These are phyloP conservation scores for Dasyurus viverrinus DNA, from an alignment of 2,113 vertebrate genomes.

Conservation along the genomic window DNA sequence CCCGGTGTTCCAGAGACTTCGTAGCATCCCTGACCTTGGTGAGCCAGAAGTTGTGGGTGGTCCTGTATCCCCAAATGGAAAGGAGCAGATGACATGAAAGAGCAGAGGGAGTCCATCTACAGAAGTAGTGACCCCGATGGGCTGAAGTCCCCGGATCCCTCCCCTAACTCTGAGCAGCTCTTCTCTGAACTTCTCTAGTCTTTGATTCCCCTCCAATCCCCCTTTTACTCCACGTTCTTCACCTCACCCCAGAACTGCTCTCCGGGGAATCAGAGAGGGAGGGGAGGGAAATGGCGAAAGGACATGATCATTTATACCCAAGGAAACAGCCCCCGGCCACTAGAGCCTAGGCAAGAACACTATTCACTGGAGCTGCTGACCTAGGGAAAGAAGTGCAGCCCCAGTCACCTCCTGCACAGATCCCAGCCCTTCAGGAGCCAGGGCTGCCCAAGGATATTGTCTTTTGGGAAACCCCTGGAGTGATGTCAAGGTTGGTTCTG, in stretches of 20 bases:
- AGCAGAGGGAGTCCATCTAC: conserved; percentile 75
- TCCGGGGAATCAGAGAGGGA: background rate
- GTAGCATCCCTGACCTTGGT: conserved; percentile 89
- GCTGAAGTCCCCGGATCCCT: conserved; percentile 11
- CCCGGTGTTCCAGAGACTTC: conserved; percentile 87
- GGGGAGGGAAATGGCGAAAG: conserved; percentile 23
- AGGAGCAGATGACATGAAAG: conserved; percentile 56
- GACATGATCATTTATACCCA: conserved; percentile 49
- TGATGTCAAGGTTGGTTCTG: background rate
- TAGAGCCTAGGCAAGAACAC: background rate
- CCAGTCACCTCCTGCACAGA: too few species aligned
- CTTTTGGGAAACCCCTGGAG: background rate
- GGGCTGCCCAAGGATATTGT: background rate
- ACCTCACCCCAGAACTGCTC: conserved; percentile 7
- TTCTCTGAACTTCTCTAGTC: background rate
- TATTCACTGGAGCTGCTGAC: background rate
- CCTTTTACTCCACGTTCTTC: background rate
- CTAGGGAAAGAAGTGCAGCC: too few species aligned
- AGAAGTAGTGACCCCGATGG: conserved; percentile 34
- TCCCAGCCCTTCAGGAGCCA: background rate
- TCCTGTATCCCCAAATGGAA: conserved; percentile 87
- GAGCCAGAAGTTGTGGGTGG: conserved; percentile 93
- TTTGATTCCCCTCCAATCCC: background rate
- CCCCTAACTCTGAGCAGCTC: conserved; percentile 28
- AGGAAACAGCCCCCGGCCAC: conserved; percentile 18